A percentile compares a stretch with the other conserved stretches of the same genome.
Conservation (phyloP, 2,888 invertebrate genomes). For the Crematogaster levior region DNA sequence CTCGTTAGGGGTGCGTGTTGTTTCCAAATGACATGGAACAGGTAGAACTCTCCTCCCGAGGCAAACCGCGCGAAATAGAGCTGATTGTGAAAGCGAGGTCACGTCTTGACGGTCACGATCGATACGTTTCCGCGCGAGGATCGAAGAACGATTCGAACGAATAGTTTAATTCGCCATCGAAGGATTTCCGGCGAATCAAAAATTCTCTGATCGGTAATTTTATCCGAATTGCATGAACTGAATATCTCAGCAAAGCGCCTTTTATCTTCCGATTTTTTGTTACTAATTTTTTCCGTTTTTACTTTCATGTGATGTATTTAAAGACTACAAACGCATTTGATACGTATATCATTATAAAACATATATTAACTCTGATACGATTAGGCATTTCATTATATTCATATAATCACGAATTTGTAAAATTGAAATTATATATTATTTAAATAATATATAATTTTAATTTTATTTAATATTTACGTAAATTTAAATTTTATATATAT, state of each 20-base stretch:
- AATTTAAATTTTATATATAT: too few relatives aligned
- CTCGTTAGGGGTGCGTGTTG: constrained; percentile 45
- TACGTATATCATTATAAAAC: too few relatives aligned
- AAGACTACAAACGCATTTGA: too few relatives aligned
- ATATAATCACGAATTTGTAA: neutral
- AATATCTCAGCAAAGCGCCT: neutral
- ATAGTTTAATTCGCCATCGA: too few relatives aligned
- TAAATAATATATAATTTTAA: too few relatives aligned
- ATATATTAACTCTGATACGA: neutral
- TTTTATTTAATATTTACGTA: too few relatives aligned
- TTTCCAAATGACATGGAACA: constrained; percentile 41
- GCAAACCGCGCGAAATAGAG: constrained; percentile 75
- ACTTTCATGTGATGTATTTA: neutral
- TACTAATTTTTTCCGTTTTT: neutral
- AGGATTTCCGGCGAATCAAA: neutral
- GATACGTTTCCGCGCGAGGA: neutral
- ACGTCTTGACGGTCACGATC: constrained; percentile 31
- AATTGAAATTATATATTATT: too few relatives aligned
- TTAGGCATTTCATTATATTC: too few relatives aligned
- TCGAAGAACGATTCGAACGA: too few relatives aligned
- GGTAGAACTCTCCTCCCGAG: constrained; percentile 57
- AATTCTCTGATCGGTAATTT: neutral
- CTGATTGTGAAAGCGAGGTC: constrained; percentile 78
- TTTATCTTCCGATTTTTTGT: neutral
- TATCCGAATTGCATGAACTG: neutral